Evolutionary conservation across 2,797 vertebrate species (phyloP), one percentile per base, ranked within the genome.

Genomic region (Vireo griseus): DNA sequence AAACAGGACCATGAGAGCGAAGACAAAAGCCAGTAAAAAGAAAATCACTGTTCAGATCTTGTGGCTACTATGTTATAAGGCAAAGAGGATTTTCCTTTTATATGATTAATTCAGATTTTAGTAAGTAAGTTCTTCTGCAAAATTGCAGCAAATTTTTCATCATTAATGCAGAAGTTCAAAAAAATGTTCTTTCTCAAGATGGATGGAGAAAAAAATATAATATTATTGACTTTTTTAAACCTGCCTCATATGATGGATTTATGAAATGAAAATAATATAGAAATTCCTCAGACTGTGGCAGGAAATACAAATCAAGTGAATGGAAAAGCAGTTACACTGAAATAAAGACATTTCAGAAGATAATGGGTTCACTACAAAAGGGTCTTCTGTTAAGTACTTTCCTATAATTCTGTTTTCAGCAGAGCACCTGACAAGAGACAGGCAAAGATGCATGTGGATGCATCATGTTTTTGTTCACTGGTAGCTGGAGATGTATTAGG

Each of bases 21-120:
- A 87, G 48, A 37, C 15, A 77, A 87, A 85, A 26, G 10, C 2
- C 8, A 65, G 45, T 73, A 47, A 3, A 44, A 63, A 62, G 18
- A 68, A 13, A 68, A 67, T 37, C 5, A 40, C 5, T 79, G 80
- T 47, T 47, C 48, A 59, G 15, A 40, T 59, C n/a, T 79, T 85
- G 47, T n/a, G 47, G 50, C 28, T 77, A n/a, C 16, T 54, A 28
- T 8, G 14, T 61, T 72, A 45, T 55, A 66, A 88, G 40, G 3
- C 57, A 93, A 33, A 57, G 28, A 90, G 16, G 19, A 79, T 76
- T 86, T 87, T 13, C 44, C 17, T 62, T 86, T 78, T 39, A 40
- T 48, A 71, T 71, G n/a, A 93, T 88, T 93, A 92, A 92, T 80
- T 88, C 54, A 50, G 29, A 77, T 91, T 88, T 96, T 77, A 91